phyloP scores from a whole-genome alignment of 2,113 vertebrate genomes.

The Lucifuga dentata region DNA sequence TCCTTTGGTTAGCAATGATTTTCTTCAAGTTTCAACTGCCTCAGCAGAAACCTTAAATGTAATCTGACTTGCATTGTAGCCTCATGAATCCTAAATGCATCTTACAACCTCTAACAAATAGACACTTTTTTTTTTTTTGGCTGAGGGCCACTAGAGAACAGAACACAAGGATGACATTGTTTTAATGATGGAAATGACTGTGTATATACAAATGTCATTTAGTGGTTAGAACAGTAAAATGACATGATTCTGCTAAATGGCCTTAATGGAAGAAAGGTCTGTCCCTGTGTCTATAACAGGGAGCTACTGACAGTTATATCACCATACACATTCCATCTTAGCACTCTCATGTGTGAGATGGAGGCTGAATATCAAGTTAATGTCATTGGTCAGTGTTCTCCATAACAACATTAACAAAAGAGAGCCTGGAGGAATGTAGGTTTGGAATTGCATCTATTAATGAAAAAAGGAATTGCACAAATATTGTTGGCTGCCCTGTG shows the following conservation, averaged over 20 bases:
- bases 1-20: neutral
- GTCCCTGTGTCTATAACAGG: slow-evolving; percentile 31
- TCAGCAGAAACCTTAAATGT: neutral
- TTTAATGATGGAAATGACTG: slow-evolving; percentile 1
- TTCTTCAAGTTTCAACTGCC: neutral
- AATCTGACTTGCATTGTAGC: neutral
- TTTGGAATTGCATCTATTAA: slow-evolving; percentile 69
- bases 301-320: slow-evolving; percentile 24
- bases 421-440: slow-evolving; percentile 63
- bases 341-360: slow-evolving; percentile 44
- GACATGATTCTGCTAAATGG: slow-evolving; percentile 49
- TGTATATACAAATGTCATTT: slow-evolving; percentile 15
- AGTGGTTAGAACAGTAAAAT: slow-evolving; percentile 29
- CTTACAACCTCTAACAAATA: neutral
- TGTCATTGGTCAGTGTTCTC: slow-evolving; percentile 72
- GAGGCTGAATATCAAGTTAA: slow-evolving; percentile 74
- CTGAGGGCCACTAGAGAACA: neutral
- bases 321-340: slow-evolving; percentile 45
- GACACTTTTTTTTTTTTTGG: neutral
- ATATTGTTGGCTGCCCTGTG: slow-evolving; percentile 42
- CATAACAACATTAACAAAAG: slow-evolving; percentile 71
- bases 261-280: slow-evolving; percentile 37
- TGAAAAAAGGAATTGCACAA: slow-evolving; percentile 57
- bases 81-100: neutral
- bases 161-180: slow-evolving; percentile 2